A percentile compares a stretch with the other conserved stretches of the same genome.
phyloP scores from a whole-genome alignment of 2,797 vertebrate genomes.

The Coregonus sp. region DNA sequence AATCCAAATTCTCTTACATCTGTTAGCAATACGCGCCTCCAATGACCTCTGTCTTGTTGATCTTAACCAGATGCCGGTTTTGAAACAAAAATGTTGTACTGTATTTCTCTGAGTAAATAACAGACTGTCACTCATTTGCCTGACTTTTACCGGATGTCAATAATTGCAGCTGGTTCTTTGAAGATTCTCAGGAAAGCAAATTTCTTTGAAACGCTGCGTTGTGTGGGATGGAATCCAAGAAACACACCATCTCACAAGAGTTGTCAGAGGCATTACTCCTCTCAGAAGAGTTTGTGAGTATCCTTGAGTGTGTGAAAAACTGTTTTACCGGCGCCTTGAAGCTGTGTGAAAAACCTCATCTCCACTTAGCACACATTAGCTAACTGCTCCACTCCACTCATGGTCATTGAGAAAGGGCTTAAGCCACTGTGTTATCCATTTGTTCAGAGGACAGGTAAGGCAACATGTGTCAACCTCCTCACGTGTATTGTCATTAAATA shows the following conservation, averaged over 20 bases:
- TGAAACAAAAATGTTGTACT: neutral
- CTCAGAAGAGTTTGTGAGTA: neutral
- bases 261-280: too few relatives aligned
- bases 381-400: neutral
- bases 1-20: constrained; percentile 22
- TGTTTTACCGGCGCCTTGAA: neutral
- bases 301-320: neutral
- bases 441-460: constrained; percentile 1
- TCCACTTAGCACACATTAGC: neutral
- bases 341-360: neutral
- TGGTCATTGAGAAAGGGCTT: neutral
- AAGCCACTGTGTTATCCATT: neutral
- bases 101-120: constrained; percentile 13
- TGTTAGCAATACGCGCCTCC: neutral
- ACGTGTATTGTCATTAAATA: neutral
- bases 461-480: neutral
- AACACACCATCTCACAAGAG: neutral
- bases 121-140: neutral
- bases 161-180: neutral
- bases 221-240: neutral
- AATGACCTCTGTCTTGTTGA: neutral
- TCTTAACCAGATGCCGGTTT: constrained; percentile 13
- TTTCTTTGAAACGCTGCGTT: neutral
- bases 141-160: constrained; percentile 12
- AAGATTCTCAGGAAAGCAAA: constrained; percentile 3